Evolutionary conservation across 2,797 vertebrate species (phyloP), one percentile per base, ranked within the genome.

Genomic region (Pangasius macronema): DNA sequence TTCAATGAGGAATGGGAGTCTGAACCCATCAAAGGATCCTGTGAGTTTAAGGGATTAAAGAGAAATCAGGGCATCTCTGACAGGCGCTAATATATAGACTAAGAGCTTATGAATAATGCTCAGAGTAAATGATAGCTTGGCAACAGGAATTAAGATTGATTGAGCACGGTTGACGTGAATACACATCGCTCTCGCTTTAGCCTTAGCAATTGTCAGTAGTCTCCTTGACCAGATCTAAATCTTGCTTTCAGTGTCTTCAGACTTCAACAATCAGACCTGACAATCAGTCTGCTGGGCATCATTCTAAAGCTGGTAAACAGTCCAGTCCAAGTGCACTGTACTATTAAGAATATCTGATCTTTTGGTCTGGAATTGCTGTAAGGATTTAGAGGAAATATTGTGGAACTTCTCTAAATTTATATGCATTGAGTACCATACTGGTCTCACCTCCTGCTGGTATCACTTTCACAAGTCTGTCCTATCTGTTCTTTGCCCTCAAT

Each of bases 121-220:
- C 80, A 77, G 86, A 79, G 53, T 70, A 79, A 57, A 55, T 42
- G 73, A 59, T 8, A 65, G 39, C 87, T 90, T 86, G 87, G 77
- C 85, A 86, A 81, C 87, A 91, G 86, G 85, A 87, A 87, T 90
- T 88, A 85, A 90, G 83, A 63, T 86, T 86, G 81, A 83, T 68
- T 72, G 82, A 86, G 88, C 55, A 39, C 76, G 20, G 59, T 55
- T 80, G 82, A 87, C 65, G 86, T 91, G 89, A 92, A 91, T 90
- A 84, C 76, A 67, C 53, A 63, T 68, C 57, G 10, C 33, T 87
- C 72, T 89, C 33, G 24, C 81, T 30, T 65, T 81, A 6, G 46
- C 84, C 90, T 91, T 87, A 87, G 77, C 73, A 92, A 91, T 93
- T 93, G 93, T 89, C 88, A 63, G 77, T 13, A 16, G 51, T 88